Evolutionary conservation across 2,797 vertebrate species (phyloP).

Genomic region (Karalla daura): DNA sequence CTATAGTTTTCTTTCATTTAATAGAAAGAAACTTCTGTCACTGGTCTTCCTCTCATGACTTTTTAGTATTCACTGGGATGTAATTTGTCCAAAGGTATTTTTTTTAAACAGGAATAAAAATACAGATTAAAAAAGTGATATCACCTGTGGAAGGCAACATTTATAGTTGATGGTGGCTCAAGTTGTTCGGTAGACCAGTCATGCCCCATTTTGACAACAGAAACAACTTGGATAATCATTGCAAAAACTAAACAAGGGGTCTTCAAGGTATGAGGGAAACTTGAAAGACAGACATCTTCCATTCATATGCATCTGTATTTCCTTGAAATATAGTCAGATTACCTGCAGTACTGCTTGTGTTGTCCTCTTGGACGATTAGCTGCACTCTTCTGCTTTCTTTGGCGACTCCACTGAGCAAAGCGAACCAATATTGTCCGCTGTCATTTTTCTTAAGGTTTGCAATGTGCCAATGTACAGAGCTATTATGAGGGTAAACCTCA

Average conservation of each 20-base stretch:
- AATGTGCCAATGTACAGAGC: constrained; percentile 29
- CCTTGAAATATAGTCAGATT: neutral
- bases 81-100: too few relatives aligned
- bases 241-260: neutral
- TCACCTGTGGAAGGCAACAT: too few relatives aligned
- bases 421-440: constrained; percentile 36
- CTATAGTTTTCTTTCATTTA: too few relatives aligned
- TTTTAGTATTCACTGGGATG: too few relatives aligned
- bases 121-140: too few relatives aligned
- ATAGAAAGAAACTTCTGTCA: too few relatives aligned
- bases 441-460: constrained; percentile 21
- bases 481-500: neutral
- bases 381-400: constrained; percentile 19
- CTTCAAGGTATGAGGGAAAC: neutral
- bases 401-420: fast-evolving
- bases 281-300: neutral
- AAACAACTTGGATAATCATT: too few relatives aligned
- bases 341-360: constrained; percentile 38
- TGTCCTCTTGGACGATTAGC: constrained; percentile 18
- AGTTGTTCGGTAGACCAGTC: too few relatives aligned
- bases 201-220: too few relatives aligned
- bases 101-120: too few relatives aligned
- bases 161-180: too few relatives aligned
- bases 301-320: neutral
- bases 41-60: too few relatives aligned